Percentiles rank a stretch among this genome's conserved stretches.
phyloP scores from a whole-genome alignment of 2,888 invertebrate genomes.

The Dysmachus trigonus region DNA sequence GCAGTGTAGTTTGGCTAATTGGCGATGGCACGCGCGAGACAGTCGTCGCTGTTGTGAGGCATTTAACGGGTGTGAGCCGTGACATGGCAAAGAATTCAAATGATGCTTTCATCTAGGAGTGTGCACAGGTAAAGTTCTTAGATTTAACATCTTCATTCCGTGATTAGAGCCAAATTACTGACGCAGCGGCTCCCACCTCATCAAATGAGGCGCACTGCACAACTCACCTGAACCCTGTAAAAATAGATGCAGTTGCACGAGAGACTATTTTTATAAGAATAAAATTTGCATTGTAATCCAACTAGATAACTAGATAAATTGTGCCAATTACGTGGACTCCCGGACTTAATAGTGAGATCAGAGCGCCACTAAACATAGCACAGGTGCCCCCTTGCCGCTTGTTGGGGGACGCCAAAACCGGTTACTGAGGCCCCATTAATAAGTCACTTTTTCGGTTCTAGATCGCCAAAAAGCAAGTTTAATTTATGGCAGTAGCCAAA shows the following conservation, averaged over 20 bases:
- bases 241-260: background rate
- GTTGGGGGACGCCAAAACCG: background rate
- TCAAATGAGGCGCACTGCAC: background rate
- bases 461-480: background rate
- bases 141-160: background rate
- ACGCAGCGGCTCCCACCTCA: background rate
- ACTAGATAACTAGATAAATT: background rate
- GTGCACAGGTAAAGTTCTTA: background rate
- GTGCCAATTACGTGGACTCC: background rate
- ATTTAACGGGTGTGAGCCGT: background rate
- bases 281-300: background rate
- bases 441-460: background rate
- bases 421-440: too few relatives aligned
- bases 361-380: background rate
- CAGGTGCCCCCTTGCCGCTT: background rate
- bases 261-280: background rate
- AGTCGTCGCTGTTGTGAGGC: background rate
- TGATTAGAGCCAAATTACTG: background rate
- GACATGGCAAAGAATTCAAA: slow-evolving; percentile 1
- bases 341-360: background rate
- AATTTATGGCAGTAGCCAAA: background rate
- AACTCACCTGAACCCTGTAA: background rate
- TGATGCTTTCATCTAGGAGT: slow-evolving; percentile 18
- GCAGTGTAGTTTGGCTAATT: background rate
- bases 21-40: background rate